Evolutionary conservation across 2,113 vertebrate species (phyloP), one percentile per base, ranked within the genome.

Genomic region (Girardinichthys multiradiatus): DNA sequence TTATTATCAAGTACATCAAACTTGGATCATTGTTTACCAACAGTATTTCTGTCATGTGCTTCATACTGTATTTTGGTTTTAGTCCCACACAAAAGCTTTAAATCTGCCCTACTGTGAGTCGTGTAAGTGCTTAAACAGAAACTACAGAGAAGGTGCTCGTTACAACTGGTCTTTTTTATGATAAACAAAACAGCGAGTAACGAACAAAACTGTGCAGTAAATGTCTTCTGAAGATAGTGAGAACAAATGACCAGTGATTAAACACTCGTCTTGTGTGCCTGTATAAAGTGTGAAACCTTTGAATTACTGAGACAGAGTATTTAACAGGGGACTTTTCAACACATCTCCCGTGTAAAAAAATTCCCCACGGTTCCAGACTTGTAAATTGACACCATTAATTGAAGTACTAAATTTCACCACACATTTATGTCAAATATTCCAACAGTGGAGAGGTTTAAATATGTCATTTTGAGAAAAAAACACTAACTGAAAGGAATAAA

Each of bases 151-250:
- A 72, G 9, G 21, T 61, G 42, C n/a, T 42, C 11, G 24, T 57
- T 45, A 58, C 57, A 17, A 48, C 62, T 37, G 17, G 2, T 35
- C 57, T 4, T 45, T 24, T 48, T 30, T 74, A 76, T 54, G 24
- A 54, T 24, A 54, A 54, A 51, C 82, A 86, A 86, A 77, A 70
- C 82, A 45, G 76, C 65, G 66, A 79, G 45, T 45, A 51, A 30
- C 51, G 39, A 74, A 77, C 31, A 37, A 57, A 72, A 57, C 12
- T 31, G 64, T 17, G 57, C 14, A 45, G 19, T 70, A 62, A 62
- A 71, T 73, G 29, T 11, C 54, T 42, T 31, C 59, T 64, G 60
- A 19, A 35, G 9, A 48, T 19, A 17, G 13, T 62, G 58, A 76
- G 42, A 57, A 70, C 3, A 1, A 51, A 29, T 33, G 24, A 7